phyloP scores from a whole-genome alignment of 2,888 invertebrate genomes.

The Biston stratarius region DNA sequence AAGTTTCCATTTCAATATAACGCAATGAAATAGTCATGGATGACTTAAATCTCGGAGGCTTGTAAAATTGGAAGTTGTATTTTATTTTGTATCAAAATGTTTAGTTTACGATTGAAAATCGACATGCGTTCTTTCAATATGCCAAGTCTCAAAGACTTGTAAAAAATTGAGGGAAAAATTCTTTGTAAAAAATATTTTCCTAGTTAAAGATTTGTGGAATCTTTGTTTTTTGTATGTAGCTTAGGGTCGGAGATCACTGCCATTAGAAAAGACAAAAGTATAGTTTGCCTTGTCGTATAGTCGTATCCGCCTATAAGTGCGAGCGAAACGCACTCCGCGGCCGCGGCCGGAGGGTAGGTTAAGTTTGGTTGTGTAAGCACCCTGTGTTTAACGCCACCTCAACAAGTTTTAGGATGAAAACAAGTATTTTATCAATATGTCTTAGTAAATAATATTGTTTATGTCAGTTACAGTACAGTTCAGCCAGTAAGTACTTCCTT shows the following conservation, averaged over 20 bases:
- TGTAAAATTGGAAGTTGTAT: neutral
- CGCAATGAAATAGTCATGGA: neutral
- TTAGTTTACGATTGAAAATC: slow-evolving; percentile 4
- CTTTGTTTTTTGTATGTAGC: slow-evolving; percentile 21
- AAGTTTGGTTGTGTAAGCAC: slow-evolving; percentile 76
- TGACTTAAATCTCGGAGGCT: slow-evolving; percentile 1
- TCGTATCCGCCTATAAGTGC: slow-evolving; percentile 59
- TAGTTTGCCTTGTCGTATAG: slow-evolving; percentile 47
- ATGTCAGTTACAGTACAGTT: too few species aligned
- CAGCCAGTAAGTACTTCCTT: too few species aligned
- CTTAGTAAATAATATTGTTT: neutral
- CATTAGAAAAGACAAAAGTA: slow-evolving; percentile 44
- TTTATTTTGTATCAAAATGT: neutral
- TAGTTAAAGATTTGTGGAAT: slow-evolving; percentile 11
- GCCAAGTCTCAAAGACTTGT: slow-evolving; percentile 5
- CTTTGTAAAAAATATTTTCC: neutral
- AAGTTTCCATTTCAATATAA: neutral
- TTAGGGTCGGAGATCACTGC: slow-evolving; percentile 29
- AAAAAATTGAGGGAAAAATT: neutral
- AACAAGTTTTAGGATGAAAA: slow-evolving; percentile 19
- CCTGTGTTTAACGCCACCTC: slow-evolving; percentile 59
- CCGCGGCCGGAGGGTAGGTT: slow-evolving; percentile 68
- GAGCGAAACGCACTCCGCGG: slow-evolving; percentile 54
- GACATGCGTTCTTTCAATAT: neutral
- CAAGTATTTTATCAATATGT: neutral